Base-by-base conservation (phyloP, 2,888 invertebrate species). In the Malthinus flaveolus region DNA sequence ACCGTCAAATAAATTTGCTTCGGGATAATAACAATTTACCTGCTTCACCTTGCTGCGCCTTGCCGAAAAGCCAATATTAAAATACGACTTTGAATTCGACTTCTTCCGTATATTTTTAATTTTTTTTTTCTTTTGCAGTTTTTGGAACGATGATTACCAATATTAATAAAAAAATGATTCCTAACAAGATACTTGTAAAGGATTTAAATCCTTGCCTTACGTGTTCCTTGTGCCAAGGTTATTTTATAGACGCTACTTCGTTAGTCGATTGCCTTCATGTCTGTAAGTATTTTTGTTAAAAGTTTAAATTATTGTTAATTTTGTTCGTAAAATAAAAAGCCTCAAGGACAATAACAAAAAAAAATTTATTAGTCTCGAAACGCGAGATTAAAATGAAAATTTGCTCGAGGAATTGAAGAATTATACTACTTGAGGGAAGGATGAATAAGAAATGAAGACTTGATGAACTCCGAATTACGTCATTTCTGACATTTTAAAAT, bases 231-330 rank as follows among this genome's bases (percentile, higher is more conserved):
- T 97, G 97, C 80, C 86, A 87, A 51, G 97, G 97, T 50, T 97
- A 97, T 79, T 88, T 93, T 75, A 88, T 97, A 66, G 95, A 97
- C 79, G 96, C 97, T 45, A 96, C 95, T 50, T 93, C 95, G 47
- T 91, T 97, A 70, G 91, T 91, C 50, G 96, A 97, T 80, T 97
- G 97, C 80, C 86, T 95, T 67, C 96, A 97, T 82, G 93, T 95
- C 36, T 97, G 91, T 93, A 83, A 90, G 91, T 89, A 77, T 57
- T 15, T 2, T 9, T 4, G 23, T 23, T 23, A 3, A 23, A 23
- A 23, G 23, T 23, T 23, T 23, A 23, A 23, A 23, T 23, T 23
- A 23, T 23, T 23, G 23, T 23, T n/a, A 23, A 23, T 23, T 23
- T 23, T 23, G 5, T 23, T 23, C 5, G 23, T 23, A 23, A 23